Evolutionary conservation across 2,113 vertebrate genomes (phyloP), one percentile per base, ranked within the genome.

Genomic region (Festucalex cinctus): DNA sequence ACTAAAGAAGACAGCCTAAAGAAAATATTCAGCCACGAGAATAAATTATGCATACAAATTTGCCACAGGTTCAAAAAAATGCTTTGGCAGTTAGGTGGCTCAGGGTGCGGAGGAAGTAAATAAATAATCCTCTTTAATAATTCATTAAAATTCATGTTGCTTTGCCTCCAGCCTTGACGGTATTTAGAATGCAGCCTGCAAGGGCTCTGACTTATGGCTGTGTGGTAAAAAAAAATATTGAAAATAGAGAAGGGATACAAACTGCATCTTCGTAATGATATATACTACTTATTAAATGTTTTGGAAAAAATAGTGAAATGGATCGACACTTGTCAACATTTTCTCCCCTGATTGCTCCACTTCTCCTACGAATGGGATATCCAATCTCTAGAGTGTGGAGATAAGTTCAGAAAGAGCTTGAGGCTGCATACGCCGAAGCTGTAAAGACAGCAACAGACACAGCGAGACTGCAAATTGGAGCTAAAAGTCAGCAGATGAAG

Each of bases 121-220:
- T 90, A 90, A 90, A 90, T 90, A 88, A 90, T 90, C 85, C 79
- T 84, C 73, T 85, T 90, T 82, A 90, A 90, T 90, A 89, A 90
- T 90, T 89, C 86, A 90, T 88, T 84, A 72, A 86, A 87, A 90
- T 86, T 88, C 85, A 88, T 90, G 86, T 90, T 89, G 85, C 86
- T 88, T 88, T 88, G 85, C 88, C 83, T 89, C 74, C 26, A 86
- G 88, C 83, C 89, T 86, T 84, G 86, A 88, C 82, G 85, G 72
- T 86, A 78, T 85, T 90, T 88, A 86, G 85, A 88, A 89, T 88
- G 85, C 88, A 89, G 76, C 78, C 83, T 88, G 81, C 78, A 67
- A 89, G 85, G 83, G 74, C 71, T 74, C 79, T 77, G 81, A 83
- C 74, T 82, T 64, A 56, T 80, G 76, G 64, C 74, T 66, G 69